Base-by-base conservation (phyloP, 1,140 invertebrate genomes). In the Chelonus insularis region DNA sequence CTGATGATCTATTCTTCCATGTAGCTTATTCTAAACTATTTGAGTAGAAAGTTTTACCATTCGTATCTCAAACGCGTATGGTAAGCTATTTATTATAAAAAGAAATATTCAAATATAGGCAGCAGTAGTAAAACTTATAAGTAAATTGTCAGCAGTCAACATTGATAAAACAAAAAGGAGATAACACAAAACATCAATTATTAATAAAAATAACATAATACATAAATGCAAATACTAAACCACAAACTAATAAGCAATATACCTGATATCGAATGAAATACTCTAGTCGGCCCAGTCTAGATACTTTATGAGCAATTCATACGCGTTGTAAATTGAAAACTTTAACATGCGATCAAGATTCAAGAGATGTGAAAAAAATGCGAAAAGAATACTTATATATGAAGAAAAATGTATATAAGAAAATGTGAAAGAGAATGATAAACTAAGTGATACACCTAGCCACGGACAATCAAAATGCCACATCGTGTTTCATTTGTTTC, bases 381-480 rank as follows among this genome's bases (percentile, higher is more conserved):
- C 25, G 21, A 56, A 12, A 51, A 43, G 23, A 23, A 23, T 18
- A 18, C 6, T n/a, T 23, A 48, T 23, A 25, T 25, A 21, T 23
- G 21, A 23, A 9, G 18, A 48, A 23, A 23, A 45, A 29, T 18
- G 18, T 45, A 45, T 45, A 45, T 45, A 45, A n/a, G n/a, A n/a
- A n/a, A n/a, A n/a, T n/a, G n/a, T n/a, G n/a, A n/a, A n/a, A n/a
- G n/a, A n/a, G n/a, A 18, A 21, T 45, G 2, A 16, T 4, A 25
- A 50, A 11, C 16, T 11, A 45, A 36, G 20, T 14, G 23, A 65
- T 63, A 60, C 65, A 55, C 65, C 66, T 65, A 72, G 64, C 74
- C 69, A 72, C 66, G 73, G 75, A 77, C 75, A 77, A 77, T 77
- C 75, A 76, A 76, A 72, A 74, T 69, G 66, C 68, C 65, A 74